phyloP scores from a whole-genome alignment of 2,113 vertebrate species.

The Brienomyrus longianalis region DNA sequence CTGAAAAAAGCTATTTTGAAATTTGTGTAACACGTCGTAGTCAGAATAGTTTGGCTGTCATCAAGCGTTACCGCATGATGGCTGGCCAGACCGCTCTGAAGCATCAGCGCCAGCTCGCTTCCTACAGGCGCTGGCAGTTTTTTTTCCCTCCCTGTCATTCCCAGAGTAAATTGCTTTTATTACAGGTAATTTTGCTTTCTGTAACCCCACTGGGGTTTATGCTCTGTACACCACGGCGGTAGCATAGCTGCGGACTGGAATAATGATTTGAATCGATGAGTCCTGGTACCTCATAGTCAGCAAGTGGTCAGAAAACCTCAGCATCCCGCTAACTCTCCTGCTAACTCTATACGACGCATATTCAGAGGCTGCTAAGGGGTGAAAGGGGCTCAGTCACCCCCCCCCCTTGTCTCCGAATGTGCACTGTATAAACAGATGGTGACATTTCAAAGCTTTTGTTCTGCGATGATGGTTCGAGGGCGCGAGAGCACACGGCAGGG shows the following conservation, averaged over 20 bases:
- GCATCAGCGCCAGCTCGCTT: background rate
- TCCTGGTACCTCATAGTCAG: background rate
- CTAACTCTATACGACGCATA: constrained; percentile 31
- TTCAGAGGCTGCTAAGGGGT: constrained; percentile 38
- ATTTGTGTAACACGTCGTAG: constrained; percentile 10
- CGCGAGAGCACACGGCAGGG: background rate
- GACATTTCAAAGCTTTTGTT: constrained; percentile 40
- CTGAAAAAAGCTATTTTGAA: background rate
- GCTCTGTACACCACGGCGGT: background rate
- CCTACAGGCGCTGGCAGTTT: background rate
- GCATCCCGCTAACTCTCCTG: background rate
- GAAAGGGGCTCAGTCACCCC: constrained; percentile 26
- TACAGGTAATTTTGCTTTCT: background rate
- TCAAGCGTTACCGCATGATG: constrained; percentile 5
- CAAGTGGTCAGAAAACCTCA: background rate
- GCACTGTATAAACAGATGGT: constrained; percentile 41
- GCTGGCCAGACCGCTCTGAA: background rate
- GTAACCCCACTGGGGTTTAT: background rate
- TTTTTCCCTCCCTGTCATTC: background rate
- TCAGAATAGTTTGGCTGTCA: constrained; percentile 30
- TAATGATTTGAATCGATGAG: background rate
- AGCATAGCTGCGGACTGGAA: background rate
- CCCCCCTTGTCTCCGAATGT: constrained; percentile 27
- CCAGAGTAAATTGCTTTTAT: background rate
- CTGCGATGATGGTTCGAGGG: constrained; percentile 17